phyloP scores from a whole-genome alignment of 2,888 invertebrate genomes.

The Catocala nupta region DNA sequence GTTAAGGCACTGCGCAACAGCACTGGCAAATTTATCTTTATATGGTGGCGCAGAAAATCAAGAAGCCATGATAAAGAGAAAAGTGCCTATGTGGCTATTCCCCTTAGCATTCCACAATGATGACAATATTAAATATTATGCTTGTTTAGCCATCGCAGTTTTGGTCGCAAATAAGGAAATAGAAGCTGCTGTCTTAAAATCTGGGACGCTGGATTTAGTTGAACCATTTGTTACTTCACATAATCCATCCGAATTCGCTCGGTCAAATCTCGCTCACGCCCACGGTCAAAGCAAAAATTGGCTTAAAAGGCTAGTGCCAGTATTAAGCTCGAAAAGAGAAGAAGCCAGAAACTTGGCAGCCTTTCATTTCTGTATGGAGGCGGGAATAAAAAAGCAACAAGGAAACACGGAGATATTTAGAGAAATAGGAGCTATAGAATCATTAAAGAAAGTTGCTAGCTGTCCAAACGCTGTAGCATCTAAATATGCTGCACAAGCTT shows the following conservation, averaged over 20 bases:
- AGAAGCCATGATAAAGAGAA: conserved; percentile 98
- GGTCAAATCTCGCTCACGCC: conserved; percentile 96
- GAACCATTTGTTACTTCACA: conserved; percentile 98
- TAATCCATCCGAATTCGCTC: conserved; percentile 98
- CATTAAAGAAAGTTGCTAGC: conserved; percentile 98
- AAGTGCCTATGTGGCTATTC: conserved; percentile 98
- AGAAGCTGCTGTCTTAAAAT: conserved; percentile 97
- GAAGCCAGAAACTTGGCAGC: conserved; percentile 98
- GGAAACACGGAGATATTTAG: conserved; percentile 96
- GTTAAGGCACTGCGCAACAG: conserved; percentile 97
- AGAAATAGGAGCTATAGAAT: conserved; percentile 98
- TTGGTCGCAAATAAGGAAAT: conserved; percentile 99
- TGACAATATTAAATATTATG: conserved; percentile 99
- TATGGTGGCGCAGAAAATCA: conserved; percentile 99
- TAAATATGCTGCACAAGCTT: conserved; percentile 97
- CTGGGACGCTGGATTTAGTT: conserved; percentile 98
- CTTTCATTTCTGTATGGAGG: conserved; percentile 99
- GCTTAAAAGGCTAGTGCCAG: conserved; percentile 97
- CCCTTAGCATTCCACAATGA: conserved; percentile 98
- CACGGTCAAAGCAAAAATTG: conserved; percentile 98
- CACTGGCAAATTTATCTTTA: conserved; percentile 97
- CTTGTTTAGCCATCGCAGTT: conserved; percentile 98
- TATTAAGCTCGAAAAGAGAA: conserved; percentile 97
- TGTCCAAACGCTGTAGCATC: conserved; percentile 99
- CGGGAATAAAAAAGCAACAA: conserved; percentile 98